These are phyloP conservation scores for Ganaspis brasiliensis DNA, from an alignment of 2,888 invertebrate species.

Conservation along the genomic window DNA sequence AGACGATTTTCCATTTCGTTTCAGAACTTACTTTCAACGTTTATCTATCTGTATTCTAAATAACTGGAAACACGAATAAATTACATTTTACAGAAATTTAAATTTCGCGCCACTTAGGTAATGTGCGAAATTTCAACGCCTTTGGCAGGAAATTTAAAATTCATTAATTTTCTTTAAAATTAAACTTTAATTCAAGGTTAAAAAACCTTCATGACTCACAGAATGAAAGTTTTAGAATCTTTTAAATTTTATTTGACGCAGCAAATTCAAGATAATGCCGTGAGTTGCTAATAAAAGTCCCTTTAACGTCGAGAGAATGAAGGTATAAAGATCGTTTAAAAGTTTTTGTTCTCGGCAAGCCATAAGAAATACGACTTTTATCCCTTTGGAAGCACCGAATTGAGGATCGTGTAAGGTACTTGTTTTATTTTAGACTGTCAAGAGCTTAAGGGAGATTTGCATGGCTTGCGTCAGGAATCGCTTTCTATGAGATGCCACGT, in stretches of 20 bases:
- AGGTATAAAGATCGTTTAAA: conserved; percentile 12
- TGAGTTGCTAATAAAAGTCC: conserved; percentile 24
- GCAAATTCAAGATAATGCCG: not conserved
- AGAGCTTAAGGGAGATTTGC: not conserved
- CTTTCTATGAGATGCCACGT: conserved; percentile 1
- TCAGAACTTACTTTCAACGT: not conserved
- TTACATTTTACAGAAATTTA: no score
- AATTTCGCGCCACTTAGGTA: no score
- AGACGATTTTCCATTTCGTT: not conserved
- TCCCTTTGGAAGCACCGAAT: not conserved
- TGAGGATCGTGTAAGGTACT: not conserved
- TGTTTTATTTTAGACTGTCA: conserved; percentile 23
- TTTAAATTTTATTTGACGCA: conserved; percentile 2
- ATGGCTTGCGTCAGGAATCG: conserved; percentile 35
- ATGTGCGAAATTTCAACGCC: no score
- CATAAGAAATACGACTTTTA: conserved; percentile 30
- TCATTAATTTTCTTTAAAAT: no score
- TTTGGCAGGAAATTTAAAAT: not conserved
- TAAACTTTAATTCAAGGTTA: no score
- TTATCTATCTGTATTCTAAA: no score
- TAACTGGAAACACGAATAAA: no score
- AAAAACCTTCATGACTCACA: not conserved
- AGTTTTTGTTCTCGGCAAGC: conserved; percentile 14
- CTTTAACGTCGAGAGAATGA: conserved; percentile 7
- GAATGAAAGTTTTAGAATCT: not conserved